Conservation (phyloP, 2,113 vertebrate species). For the Neofelis nebulosa region DNA sequence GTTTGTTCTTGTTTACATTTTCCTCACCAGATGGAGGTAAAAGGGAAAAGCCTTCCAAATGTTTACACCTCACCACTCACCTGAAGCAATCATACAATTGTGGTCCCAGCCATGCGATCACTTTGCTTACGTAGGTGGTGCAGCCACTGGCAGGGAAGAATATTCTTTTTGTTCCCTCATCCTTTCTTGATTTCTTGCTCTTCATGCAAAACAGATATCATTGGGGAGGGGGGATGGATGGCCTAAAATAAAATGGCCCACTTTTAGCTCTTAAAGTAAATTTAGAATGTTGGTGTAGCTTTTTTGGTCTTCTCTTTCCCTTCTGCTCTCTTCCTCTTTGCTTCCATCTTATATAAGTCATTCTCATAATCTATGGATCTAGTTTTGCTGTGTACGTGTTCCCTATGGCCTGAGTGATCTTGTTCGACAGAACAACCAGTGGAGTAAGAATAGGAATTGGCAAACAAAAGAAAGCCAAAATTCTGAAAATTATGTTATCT, state of each 20-base stretch:
- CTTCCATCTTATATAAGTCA: not conserved
- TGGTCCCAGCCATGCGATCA: rapidly evolving
- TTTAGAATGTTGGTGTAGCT: not conserved
- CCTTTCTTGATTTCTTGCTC: not conserved
- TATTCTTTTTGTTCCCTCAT: not conserved
- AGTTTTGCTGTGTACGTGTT: not conserved
- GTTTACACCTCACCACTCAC: not conserved
- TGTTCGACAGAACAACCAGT: not conserved
- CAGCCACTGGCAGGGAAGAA: not conserved
- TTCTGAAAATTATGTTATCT: not conserved
- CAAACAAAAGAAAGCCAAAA: not conserved
- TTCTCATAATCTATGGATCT: not conserved
- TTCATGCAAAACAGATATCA: not conserved
- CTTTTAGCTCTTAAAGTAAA: not conserved
- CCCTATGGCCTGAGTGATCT: not conserved
- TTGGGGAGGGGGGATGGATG: not conserved
- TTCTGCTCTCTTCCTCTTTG: not conserved
- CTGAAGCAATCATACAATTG: not conserved
- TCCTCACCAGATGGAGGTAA: not conserved
- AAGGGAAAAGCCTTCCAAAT: not conserved
- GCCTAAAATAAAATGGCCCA: not conserved
- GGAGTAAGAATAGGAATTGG: not conserved
- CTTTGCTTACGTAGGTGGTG: not conserved
- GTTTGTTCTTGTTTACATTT: not conserved
- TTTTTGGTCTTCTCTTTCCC: too few relatives aligned